These are phyloP conservation scores for Drosophila kokeensis DNA, from an alignment of 2,888 invertebrate genomes.

Conservation along the genomic window DNA sequence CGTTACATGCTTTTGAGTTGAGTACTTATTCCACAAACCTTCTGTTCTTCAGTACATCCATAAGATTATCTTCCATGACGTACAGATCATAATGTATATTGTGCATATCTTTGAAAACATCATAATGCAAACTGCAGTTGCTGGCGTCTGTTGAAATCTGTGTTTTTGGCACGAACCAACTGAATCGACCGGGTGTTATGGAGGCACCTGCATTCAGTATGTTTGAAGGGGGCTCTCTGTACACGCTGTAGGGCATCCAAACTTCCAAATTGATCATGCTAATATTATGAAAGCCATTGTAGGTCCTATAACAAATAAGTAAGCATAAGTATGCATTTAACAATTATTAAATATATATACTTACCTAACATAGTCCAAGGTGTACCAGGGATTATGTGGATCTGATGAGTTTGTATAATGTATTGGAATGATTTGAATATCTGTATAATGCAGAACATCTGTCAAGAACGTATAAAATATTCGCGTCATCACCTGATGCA, in stretches of 20 bases:
- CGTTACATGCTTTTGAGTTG: background rate
- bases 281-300: constrained; percentile 38
- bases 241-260: constrained; percentile 86
- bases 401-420: constrained; percentile 32
- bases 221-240: constrained; percentile 74
- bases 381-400: constrained; percentile 36
- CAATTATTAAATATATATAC: background rate
- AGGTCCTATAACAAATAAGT: constrained; percentile 35
- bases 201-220: constrained; percentile 86
- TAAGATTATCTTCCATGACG: constrained; percentile 61
- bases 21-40: constrained; percentile 47
- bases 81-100: constrained; percentile 69
- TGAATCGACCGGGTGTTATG: constrained; percentile 86
- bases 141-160: constrained; percentile 64
- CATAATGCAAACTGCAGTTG: constrained; percentile 59
- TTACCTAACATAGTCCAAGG: constrained; percentile 68
- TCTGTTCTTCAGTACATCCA: constrained; percentile 17
- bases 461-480: constrained; percentile 87
- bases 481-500: constrained; percentile 87
- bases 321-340: accelerated
- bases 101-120: constrained; percentile 65
- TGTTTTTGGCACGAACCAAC: constrained; percentile 88
- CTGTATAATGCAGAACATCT: constrained; percentile 86
- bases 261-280: constrained; percentile 89
- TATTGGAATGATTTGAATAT: constrained; percentile 84